Percentiles rank a stretch among this genome's conserved stretches.
These are phyloP conservation scores for Heliconius erato DNA, from an alignment of 2,888 invertebrate genomes.

Conservation along the genomic window DNA sequence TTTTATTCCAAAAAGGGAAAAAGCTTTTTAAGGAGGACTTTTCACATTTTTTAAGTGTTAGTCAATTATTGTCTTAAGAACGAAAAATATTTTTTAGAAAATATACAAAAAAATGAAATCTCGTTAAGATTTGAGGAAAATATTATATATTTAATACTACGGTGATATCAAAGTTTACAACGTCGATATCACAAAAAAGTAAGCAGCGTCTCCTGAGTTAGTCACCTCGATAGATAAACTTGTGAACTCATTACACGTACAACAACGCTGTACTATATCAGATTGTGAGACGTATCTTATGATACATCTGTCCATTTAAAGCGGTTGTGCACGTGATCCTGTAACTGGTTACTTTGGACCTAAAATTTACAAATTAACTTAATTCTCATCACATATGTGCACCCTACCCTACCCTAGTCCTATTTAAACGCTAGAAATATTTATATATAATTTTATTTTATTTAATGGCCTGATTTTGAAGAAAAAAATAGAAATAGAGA, in stretches of 20 bases:
- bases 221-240: conserved; percentile 66
- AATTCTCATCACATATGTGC: conserved; percentile 15
- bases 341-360: conserved; percentile 38
- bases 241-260: conserved; percentile 60
- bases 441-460: too few relatives aligned
- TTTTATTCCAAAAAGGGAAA: too few relatives aligned
- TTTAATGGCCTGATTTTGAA: too few relatives aligned
- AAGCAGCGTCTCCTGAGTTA: conserved; percentile 55
- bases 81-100: too few relatives aligned
- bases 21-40: too few relatives aligned
- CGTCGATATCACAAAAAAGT: conserved; percentile 40
- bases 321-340: conserved; percentile 48
- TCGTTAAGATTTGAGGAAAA: neutral
- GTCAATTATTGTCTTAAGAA: too few relatives aligned
- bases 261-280: conserved; percentile 57
- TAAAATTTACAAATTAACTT: conserved; percentile 30
- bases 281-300: conserved; percentile 59
- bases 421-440: neutral
- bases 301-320: conserved; percentile 51
- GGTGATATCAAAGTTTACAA: conserved; percentile 40
- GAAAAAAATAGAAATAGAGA: too few relatives aligned
- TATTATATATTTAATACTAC: neutral
- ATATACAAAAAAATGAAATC: too few relatives aligned
- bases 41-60: too few relatives aligned
- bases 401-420: neutral